phyloP scores from a whole-genome alignment of 2,888 invertebrate genomes.

The Labia minor region DNA sequence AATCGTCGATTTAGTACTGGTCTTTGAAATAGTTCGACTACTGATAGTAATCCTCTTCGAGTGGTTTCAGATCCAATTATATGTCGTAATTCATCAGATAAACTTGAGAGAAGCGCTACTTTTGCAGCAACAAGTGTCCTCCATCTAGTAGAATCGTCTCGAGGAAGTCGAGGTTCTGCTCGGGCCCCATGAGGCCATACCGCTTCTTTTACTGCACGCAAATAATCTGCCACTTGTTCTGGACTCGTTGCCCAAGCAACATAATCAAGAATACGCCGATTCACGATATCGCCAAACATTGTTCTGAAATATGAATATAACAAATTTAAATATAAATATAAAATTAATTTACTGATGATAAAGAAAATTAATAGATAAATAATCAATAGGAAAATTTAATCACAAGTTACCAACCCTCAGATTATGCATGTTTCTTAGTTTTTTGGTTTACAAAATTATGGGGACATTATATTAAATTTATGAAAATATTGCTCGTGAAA shows the following conservation, averaged over 20 bases:
- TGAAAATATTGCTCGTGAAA: too few relatives aligned
- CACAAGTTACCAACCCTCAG: too few relatives aligned
- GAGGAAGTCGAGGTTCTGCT: conserved; percentile 41
- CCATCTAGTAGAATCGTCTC: conserved; percentile 51
- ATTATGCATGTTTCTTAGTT: too few relatives aligned
- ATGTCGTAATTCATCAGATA: conserved; percentile 80
- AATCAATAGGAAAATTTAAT: too few relatives aligned
- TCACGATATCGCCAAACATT: conserved; percentile 73
- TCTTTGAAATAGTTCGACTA: conserved; percentile 82
- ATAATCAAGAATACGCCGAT: conserved; percentile 76
- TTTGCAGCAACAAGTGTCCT: conserved; percentile 78
- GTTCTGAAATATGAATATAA: conserved; percentile 68
- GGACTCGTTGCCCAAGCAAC: conserved; percentile 79
- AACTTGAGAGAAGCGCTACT: conserved; percentile 67
- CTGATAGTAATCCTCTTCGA: conserved; percentile 64
- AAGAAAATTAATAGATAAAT: too few relatives aligned
- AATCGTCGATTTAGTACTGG: conserved; percentile 74
- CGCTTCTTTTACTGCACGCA: conserved; percentile 65
- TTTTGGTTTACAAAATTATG: too few relatives aligned
- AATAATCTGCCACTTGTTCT: conserved; percentile 75
- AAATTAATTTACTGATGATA: too few relatives aligned
- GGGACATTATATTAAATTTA: too few relatives aligned
- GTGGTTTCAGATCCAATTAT: conserved; percentile 84
- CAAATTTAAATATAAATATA: too few relatives aligned
- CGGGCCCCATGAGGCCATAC: conserved; percentile 48